Conservation (phyloP, 2,888 invertebrate species). For the Himalopsyche japonica region DNA sequence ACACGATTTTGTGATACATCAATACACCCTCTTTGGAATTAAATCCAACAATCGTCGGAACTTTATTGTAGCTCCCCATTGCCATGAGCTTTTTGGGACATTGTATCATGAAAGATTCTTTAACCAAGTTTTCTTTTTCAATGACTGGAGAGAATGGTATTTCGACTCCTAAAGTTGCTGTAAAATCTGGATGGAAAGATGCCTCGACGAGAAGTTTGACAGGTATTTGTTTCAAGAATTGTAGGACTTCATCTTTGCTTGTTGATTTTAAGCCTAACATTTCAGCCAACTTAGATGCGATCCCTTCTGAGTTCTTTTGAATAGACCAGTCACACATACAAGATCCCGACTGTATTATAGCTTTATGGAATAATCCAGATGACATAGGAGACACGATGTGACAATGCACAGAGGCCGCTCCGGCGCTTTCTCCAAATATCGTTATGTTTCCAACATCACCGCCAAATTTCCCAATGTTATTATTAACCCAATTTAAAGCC, state of each 20-base stretch:
- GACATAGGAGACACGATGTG: background rate
- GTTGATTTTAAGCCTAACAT: constrained; percentile 7
- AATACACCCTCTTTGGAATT: constrained; percentile 48
- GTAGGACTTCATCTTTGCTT: constrained; percentile 2
- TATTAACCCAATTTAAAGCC: constrained; percentile 27
- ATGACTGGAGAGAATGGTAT: constrained; percentile 48
- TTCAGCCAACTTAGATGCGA: constrained; percentile 5
- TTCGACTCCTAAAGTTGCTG: background rate
- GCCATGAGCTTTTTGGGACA: constrained; percentile 46
- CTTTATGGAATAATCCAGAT: constrained; percentile 11
- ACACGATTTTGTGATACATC: background rate
- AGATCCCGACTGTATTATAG: constrained; percentile 7
- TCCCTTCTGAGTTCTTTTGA: background rate
- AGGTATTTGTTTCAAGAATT: background rate
- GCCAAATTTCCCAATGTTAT: constrained; percentile 26
- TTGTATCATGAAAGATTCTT: constrained; percentile 46
- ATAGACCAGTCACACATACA: constrained; percentile 7
- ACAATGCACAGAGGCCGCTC: constrained; percentile 10
- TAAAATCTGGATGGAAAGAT: background rate
- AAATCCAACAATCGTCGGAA: constrained; percentile 49
- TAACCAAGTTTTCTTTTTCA: constrained; percentile 45
- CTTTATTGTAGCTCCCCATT: constrained; percentile 45
- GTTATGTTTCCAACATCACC: constrained; percentile 28
- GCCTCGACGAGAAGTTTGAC: background rate
- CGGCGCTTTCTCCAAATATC: constrained; percentile 33